Evolutionary conservation across 2,113 vertebrate species (phyloP), one percentile per base, ranked within the genome.

Genomic region (Muntiacus reevesi): DNA sequence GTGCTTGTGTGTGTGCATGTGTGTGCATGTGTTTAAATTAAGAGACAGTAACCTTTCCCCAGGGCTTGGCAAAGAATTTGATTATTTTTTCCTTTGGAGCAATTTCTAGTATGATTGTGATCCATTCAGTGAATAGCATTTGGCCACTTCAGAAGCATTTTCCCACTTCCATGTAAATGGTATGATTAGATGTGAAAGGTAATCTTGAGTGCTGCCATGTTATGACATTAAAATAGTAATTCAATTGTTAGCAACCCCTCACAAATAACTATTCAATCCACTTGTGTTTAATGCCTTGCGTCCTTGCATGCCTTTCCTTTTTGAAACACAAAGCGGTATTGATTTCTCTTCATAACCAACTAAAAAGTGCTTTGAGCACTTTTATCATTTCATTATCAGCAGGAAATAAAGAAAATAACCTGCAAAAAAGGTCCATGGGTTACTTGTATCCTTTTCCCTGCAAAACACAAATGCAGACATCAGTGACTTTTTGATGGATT

Each of bases 211-310:
- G 54, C 87, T 97, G 87, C 97, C 95, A 97, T 95, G 98, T 97
- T 98, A 96, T 97, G 98, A 96, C 98, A 98, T 97, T 98, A 97
- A 98, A 98, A 97, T 96, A 96, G 91, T 98, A 98, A 98, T 98
- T 98, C 97, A 97, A 92, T 98, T 97, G 97, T 97, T 97, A 96
- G 89, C 59, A 95, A 55, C 33, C 64, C 60, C 84, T 97, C 91
- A 95, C 97, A 97, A 98, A 98, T 95, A 96, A 92, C 96, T 96
- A 50, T 97, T 62, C 97, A 94, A 74, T 96, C 91, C 96, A 97
- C 96, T 98, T 96, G 81, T 89, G 89, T 82, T 98, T 95, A 97
- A 97, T 97, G 86, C 87, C 87, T 96, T 43, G 89, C 2, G 1
- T 97, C 54, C 84, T 97, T 96, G 60, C 45, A 16, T 89, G 94